Conservation (phyloP, 2,113 vertebrate species). For the Neopipo cinnamomea region DNA sequence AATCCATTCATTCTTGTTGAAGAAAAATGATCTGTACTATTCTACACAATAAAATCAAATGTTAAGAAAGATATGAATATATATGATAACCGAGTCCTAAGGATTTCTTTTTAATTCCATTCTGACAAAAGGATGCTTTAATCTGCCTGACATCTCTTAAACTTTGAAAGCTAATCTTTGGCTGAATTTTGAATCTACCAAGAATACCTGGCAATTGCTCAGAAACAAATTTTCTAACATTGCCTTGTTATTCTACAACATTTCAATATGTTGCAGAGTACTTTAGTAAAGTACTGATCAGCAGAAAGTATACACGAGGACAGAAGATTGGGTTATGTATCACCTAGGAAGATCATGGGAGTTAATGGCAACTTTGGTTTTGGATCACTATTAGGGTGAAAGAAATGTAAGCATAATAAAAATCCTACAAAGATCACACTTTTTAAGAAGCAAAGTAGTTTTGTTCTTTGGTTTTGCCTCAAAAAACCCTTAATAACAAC, state of each 20-base stretch:
- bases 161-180: not conserved
- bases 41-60: slow-evolving; percentile 4
- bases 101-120: not conserved
- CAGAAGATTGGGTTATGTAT: not conserved
- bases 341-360: not conserved
- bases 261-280: not conserved
- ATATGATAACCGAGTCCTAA: not conserved
- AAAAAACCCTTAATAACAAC: not conserved
- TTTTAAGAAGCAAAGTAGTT: not conserved
- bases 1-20: not conserved
- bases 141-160: not conserved
- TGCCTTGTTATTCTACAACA: not conserved
- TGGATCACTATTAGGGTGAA: not conserved
- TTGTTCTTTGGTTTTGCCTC: not conserved
- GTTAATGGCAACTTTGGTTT: not conserved
- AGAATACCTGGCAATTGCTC: not conserved
- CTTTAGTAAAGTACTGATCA: not conserved
- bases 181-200: not conserved
- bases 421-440: not conserved
- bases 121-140: not conserved
- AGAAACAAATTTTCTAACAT: not conserved
- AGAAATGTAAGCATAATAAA: not conserved
- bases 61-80: not conserved
- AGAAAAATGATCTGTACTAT: not conserved
- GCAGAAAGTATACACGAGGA: not conserved